Conservation (phyloP, 1,140 invertebrate genomes). For the Idris sp. region DNA sequence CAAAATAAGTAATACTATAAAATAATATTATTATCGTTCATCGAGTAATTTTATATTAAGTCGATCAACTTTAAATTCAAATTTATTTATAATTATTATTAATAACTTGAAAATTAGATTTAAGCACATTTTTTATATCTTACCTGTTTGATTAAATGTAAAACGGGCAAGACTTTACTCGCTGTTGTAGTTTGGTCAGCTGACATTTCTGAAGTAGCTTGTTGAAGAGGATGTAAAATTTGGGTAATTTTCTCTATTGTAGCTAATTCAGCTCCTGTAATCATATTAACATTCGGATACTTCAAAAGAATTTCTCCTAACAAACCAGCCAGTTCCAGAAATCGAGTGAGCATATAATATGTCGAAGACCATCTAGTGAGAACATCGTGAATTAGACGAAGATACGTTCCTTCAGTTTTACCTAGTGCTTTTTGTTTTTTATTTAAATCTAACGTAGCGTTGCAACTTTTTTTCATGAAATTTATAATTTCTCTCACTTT, state of each 20-base stretch:
- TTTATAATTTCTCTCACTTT: background rate
- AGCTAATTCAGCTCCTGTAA: slow-evolving; percentile 7
- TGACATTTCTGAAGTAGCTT: slow-evolving; percentile 13
- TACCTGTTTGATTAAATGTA: too few species aligned
- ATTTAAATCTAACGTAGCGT: background rate
- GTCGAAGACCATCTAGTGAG: slow-evolving; percentile 43
- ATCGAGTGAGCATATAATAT: slow-evolving; percentile 15
- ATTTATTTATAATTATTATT: too few species aligned
- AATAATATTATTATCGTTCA: too few species aligned
- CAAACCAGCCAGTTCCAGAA: slow-evolving; percentile 8
- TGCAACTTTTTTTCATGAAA: background rate
- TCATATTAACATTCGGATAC: slow-evolving; percentile 8
- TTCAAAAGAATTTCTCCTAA: slow-evolving; percentile 5
- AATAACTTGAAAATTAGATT: too few species aligned
- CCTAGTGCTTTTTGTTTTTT: background rate
- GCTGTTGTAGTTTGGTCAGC: too few species aligned
- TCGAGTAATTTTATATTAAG: too few species aligned
- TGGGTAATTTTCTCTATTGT: slow-evolving; percentile 1
- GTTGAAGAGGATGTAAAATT: slow-evolving; percentile 1
- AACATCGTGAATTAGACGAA: slow-evolving; percentile 22
- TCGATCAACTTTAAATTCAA: too few species aligned
- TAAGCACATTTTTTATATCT: too few species aligned
- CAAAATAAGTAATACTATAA: too few species aligned
- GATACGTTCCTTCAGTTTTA: background rate
- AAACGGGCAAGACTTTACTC: too few species aligned